Base-by-base conservation (phyloP, 2,113 vertebrate genomes). In the Chaetodon trifascialis region DNA sequence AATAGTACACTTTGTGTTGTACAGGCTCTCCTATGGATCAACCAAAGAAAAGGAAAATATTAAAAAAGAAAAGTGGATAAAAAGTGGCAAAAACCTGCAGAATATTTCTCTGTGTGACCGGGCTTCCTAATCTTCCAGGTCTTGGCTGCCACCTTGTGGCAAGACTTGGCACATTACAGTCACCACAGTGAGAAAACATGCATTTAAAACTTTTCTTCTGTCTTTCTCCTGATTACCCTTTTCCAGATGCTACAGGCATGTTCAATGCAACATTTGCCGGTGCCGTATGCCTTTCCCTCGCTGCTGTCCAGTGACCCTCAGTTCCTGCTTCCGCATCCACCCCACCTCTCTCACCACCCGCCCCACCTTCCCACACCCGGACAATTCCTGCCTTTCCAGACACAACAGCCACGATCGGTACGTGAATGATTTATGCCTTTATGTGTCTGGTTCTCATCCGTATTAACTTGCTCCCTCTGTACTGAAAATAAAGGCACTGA, bases 341-440 rank as follows among this genome's bases (percentile, higher is more conserved):
- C 88, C 79, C 97, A 99, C 88, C 95, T 99, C 63, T 95, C 97
- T 56, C 97, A 98, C 88, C 98, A 98, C 84, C 95, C 97, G 67
- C 94, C 97, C 59, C 97, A 99, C 92, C 95, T 99, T 77, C 96
- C 97, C 56, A 94, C 97, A 69, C 96, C 97, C 5, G 96, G 96
- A 90, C 98, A 99, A 23, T 99, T 99, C 79, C 95, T 99, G 89
- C 98, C 97, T 83, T 99, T 99, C 94, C 98, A 99, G 88, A 95
- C 97, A 60, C 98, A 98, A 79, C 98, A 98, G 77, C 97, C 98
- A 19, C 95, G 98, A 85, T 99, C 98, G 95, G 98, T 99, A 95
- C 65, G 97, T 95, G 3, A 30, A 14, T 16, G 11, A 10, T n/a
- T 68, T 49, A 1, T 17, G 1, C 34, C 30, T 30, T 21, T 30